Evolutionary conservation across 2,888 invertebrate genomes (phyloP).

Genomic region (Parnassius glacialis): DNA sequence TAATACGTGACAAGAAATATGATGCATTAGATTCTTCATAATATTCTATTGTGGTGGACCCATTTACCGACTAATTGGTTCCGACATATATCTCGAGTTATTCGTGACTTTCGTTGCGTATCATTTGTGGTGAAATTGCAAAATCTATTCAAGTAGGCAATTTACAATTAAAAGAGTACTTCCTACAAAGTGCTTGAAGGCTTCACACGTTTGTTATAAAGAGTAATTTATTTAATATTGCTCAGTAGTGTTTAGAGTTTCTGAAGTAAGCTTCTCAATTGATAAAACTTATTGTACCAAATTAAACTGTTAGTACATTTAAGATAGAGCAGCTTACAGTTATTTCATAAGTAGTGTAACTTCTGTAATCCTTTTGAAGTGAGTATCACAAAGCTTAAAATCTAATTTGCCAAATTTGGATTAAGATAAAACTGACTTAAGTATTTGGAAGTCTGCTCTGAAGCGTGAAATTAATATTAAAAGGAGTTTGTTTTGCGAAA

Average conservation of each 20-base stretch:
- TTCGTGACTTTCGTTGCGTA: slow-evolving; percentile 50
- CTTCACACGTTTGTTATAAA: slow-evolving; percentile 8
- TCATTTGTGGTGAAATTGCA: slow-evolving; percentile 55
- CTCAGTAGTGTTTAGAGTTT: background rate
- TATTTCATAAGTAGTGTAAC: slow-evolving; percentile 1
- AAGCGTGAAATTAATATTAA: no score
- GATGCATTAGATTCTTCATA: slow-evolving; percentile 64
- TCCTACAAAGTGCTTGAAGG: slow-evolving; percentile 9
- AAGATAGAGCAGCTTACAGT: slow-evolving; percentile 2
- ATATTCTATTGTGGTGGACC: slow-evolving; percentile 64
- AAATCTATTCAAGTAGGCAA: slow-evolving; percentile 42
- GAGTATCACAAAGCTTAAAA: slow-evolving; percentile 18
- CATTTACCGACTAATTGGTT: slow-evolving; percentile 69
- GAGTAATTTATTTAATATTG: slow-evolving; percentile 12
- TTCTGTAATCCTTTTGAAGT: slow-evolving; percentile 16
- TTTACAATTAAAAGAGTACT: slow-evolving; percentile 18
- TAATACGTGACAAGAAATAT: slow-evolving; percentile 76
- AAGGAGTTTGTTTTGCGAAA: no score
- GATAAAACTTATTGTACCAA: background rate
- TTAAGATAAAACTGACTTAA: slow-evolving; percentile 2
- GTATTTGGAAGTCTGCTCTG: background rate
- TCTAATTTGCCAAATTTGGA: slow-evolving; percentile 21
- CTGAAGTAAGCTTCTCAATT: slow-evolving; percentile 12
- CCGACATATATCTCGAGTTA: slow-evolving; percentile 50
- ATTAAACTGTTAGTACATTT: slow-evolving; percentile 4